Conservation (phyloP, 2,113 vertebrate genomes). For the Lonchura striata region DNA sequence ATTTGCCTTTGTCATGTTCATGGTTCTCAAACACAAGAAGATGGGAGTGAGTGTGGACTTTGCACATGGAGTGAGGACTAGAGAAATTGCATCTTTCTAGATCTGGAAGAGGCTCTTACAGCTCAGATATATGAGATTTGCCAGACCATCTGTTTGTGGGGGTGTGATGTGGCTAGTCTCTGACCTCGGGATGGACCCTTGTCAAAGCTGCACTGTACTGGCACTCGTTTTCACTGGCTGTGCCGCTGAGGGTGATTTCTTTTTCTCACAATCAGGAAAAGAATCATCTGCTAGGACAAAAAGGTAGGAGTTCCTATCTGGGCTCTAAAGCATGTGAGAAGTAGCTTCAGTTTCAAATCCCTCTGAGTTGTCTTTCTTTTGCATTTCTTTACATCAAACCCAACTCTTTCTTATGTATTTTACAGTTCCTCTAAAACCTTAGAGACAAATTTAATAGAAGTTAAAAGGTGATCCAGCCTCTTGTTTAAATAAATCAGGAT, state of each 20-base stretch:
- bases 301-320: neutral
- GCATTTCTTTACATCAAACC: neutral
- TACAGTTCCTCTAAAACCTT: neutral
- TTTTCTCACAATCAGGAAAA: neutral
- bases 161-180: neutral
- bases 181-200: neutral
- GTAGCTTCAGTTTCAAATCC: neutral
- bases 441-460: neutral
- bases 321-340: neutral
- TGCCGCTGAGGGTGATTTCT: neutral
- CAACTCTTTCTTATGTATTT: neutral
- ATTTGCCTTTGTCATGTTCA: neutral
- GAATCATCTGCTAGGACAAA: neutral
- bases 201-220: neutral
- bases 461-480: neutral
- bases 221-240: neutral
- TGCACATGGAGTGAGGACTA: neutral
- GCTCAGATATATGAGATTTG: neutral
- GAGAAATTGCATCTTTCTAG: neutral
- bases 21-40: neutral
- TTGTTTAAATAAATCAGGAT: neutral
- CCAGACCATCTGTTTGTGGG: neutral
- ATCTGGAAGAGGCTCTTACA: neutral
- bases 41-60: neutral
- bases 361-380: neutral